Evolutionary conservation across 2,113 vertebrate genomes (phyloP), one percentile per base, ranked within the genome.

Genomic region (Phoxinus phoxinus): DNA sequence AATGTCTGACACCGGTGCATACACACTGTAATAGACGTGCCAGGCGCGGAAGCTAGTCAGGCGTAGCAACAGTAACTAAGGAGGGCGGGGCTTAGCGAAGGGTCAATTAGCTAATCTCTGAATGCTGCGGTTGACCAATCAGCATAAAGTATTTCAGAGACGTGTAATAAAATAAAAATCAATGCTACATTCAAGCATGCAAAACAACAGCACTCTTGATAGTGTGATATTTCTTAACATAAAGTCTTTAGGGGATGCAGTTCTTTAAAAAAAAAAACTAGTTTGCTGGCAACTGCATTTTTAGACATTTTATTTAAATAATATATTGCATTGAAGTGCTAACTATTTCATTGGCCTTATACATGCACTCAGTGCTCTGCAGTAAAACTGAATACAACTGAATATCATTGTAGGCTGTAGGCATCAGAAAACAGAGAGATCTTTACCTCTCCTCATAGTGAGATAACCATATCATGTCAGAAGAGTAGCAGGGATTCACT

Each of bases 81-180:
- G n/a, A n/a, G n/a, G n/a, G n/a, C n/a, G n/a, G n/a, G n/a, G n/a
- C n/a, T n/a, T n/a, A n/a, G n/a, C n/a, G n/a, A n/a, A n/a, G n/a
- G n/a, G n/a, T n/a, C n/a, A n/a, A 53, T 53, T 0, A 21, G 19
- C 51, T 53, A 19, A 53, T 53, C 51, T n/a, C 58, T 71, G 19
- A 71, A 71, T 71, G 35, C 67, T 21, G 32, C 4, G 3, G 35
- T 41, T 23, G 19, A 71, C 9, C 21, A 41, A n/a, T 72, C 69
- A n/a, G 69, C 67, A 71, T 71, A 37, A 71, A 71, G 67, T 71
- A 23, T 71, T 71, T 10, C 35, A 41, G 35, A 72, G 19, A 71
- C 2, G 8, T 37, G 32, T 37, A 23, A 9, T 37, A 23, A 37
- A 41, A 4, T 7, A 48, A 48, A 56, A 56, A 56, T 6, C 53